Evolutionary conservation across 2,113 vertebrate genomes (phyloP), one percentile per base, ranked within the genome.

Genomic region (Malurus elegans): DNA sequence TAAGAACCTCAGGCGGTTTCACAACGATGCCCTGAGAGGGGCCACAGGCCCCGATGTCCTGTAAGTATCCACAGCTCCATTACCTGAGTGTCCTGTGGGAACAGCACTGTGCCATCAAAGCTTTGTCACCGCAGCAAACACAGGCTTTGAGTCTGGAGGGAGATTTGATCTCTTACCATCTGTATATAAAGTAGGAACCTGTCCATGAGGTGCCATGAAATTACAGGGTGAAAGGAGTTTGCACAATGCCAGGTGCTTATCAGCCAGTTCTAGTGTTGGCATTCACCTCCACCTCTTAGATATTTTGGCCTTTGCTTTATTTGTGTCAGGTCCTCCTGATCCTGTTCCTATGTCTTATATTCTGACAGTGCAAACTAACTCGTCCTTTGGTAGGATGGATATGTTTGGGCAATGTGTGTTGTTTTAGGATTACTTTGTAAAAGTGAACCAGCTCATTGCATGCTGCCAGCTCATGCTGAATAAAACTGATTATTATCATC

Each of bases 1-100:
- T 67, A 96, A 76, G 70, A 96, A 97, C 81, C 98, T 99, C 44
- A 94, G 95, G 73, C 60, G 96, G 94, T 99, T 99, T 56, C 98
- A 99, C 75, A 97, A 98, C 0, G 97, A 98, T 19, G 99, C 99
- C 72, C 98, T 99, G 92, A 97, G 93, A 94, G 99, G 99, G 57
- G 98, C 99, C 72, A 97, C 79, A 3, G 99, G 99, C 91, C 99
- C 99, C 12, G 98, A 91, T 38, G 84, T 97, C 66, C 97, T 99
- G 99, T 99, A 97, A 99, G 99, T 98, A 98, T 6, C 36, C n/a
- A 24, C 28, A 3, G 0, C 56, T 60, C 48, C 2, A 0, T n/a
- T 12, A 12, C 14, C 67, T 42, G 57, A 40, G 8, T 9, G 21
- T 88, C 72, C 71, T 31, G 3, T 1, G 14, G 56, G 66, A 76